A percentile compares a stretch with the other conserved stretches of the same genome.
phyloP scores from a whole-genome alignment of 2,888 invertebrate species.

The Ormia ochracea region DNA sequence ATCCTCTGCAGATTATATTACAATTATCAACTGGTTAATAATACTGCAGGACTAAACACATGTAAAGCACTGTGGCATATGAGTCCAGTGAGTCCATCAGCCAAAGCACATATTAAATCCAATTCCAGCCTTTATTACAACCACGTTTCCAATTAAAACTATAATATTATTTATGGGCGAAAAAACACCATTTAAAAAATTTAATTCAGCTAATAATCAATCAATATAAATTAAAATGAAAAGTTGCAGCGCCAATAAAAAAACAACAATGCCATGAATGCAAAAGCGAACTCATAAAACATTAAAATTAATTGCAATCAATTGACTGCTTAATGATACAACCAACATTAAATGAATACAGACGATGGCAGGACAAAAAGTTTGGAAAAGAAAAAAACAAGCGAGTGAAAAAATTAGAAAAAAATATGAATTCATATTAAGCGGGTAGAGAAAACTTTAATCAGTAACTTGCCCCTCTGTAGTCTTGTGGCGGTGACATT shows the following conservation, averaged over 20 bases:
- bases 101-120: background rate
- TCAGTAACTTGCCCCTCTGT: background rate
- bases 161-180: slow-evolving; percentile 39
- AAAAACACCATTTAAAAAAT: background rate
- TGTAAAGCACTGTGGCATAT: background rate
- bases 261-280: background rate
- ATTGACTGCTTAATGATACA: slow-evolving; percentile 47
- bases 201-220: slow-evolving; percentile 54
- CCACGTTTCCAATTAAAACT: slow-evolving; percentile 43
- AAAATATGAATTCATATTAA: background rate
- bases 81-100: background rate
- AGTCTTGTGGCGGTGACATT: background rate
- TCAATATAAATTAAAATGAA: slow-evolving; percentile 51
- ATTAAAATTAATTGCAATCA: slow-evolving; percentile 61
- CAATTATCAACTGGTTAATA: background rate
- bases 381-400: slow-evolving; percentile 2
- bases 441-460: background rate
- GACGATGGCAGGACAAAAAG: background rate
- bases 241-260: slow-evolving; percentile 1
- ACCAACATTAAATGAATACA: slow-evolving; percentile 12
- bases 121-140: slow-evolving; percentile 34
- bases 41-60: background rate
- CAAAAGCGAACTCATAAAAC: slow-evolving; percentile 30
- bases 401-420: background rate
- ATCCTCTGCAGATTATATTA: slow-evolving; percentile 34